Evolutionary conservation across 2,113 vertebrate genomes (phyloP).

Genomic region (Ptilorrhoa leucosticta): DNA sequence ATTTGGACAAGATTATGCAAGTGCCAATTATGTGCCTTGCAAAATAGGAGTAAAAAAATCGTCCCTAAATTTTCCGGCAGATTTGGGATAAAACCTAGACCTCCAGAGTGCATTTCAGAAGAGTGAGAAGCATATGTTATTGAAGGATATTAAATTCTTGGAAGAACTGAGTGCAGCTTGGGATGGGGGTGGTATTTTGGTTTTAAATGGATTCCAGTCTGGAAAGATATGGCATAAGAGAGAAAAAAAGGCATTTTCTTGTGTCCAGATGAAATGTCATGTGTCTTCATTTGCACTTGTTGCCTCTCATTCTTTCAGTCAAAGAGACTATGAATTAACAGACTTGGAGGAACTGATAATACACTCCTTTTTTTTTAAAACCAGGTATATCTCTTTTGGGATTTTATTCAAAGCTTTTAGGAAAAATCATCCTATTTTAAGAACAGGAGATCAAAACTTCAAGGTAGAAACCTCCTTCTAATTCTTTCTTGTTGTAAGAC

Average conservation of each 20-base stretch:
- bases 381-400: background rate
- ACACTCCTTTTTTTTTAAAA: background rate
- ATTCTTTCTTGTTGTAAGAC: background rate
- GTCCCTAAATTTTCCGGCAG: background rate
- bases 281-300: background rate
- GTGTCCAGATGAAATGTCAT: background rate
- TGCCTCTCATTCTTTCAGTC: background rate
- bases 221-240: background rate
- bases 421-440: background rate
- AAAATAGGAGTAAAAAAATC: background rate
- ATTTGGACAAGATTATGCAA: background rate
- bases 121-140: background rate
- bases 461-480: background rate
- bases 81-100: background rate
- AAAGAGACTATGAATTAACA: background rate
- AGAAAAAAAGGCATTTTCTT: background rate
- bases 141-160: background rate
- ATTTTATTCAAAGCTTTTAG: background rate
- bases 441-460: background rate
- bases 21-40: background rate
- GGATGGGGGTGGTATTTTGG: background rate
- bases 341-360: background rate
- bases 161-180: background rate
- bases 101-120: background rate
- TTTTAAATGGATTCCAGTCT: background rate